phyloP scores from a whole-genome alignment of 1,140 invertebrate genomes.

The Atopsyche davidsoni region DNA sequence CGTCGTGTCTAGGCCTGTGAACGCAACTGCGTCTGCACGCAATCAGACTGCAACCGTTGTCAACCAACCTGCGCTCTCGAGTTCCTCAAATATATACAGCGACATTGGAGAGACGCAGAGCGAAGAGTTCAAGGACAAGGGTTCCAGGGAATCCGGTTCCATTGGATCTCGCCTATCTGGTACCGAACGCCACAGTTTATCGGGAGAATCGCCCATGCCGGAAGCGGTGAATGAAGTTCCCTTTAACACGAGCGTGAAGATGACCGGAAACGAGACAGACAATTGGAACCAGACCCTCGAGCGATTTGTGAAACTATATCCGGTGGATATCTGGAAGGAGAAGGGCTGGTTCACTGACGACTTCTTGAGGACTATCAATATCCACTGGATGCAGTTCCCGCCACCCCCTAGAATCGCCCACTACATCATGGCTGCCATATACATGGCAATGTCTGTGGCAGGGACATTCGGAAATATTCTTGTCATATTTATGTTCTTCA shows the following conservation, averaged over 20 bases:
- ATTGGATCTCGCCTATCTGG: no score
- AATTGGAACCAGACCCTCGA: slow-evolving; percentile 3
- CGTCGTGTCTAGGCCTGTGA: no score
- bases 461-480: slow-evolving; percentile 59
- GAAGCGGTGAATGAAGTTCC: no score
- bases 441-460: slow-evolving; percentile 52
- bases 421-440: slow-evolving; percentile 51
- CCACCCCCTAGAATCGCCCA: slow-evolving; percentile 50
- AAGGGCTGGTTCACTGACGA: slow-evolving; percentile 50
- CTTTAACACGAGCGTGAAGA: not conserved
- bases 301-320: slow-evolving; percentile 36
- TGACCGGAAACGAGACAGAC: slow-evolving; percentile 2
- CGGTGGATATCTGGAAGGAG: slow-evolving; percentile 45
- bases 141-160: no score
- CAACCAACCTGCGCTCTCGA: no score
- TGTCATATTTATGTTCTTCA: slow-evolving; percentile 60
- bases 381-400: slow-evolving; percentile 60
- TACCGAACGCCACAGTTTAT: no score
- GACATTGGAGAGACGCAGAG: no score
- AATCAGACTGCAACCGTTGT: no score
- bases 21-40: no score
- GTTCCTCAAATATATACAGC: no score
- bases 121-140: no score
- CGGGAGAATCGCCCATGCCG: no score
- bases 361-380: slow-evolving; percentile 55